A percentile compares a stretch with the other conserved stretches of the same genome.
Evolutionary conservation across 1,140 invertebrate genomes (phyloP).

Genomic region (Bombus soroeensis): DNA sequence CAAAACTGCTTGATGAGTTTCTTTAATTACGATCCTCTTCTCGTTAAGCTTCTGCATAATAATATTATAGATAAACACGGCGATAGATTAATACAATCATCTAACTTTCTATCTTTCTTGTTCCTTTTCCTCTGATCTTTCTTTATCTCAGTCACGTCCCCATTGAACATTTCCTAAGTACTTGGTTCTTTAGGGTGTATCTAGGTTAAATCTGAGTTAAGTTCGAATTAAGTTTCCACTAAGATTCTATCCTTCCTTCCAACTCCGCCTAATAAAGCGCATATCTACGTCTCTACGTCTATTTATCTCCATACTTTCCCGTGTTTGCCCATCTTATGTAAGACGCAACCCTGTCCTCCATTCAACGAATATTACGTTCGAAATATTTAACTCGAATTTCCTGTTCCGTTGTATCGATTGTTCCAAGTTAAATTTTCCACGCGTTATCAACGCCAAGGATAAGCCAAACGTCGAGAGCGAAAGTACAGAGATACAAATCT

Average conservation of each 20-base stretch:
- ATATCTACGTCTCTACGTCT: neutral
- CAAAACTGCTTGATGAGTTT: neutral
- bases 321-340: constrained; percentile 1
- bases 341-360: neutral
- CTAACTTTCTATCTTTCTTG: neutral
- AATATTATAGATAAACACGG: neutral
- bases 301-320: constrained; percentile 4
- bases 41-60: neutral
- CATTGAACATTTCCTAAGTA: neutral
- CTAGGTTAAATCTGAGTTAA: constrained; percentile 27
- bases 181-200: neutral
- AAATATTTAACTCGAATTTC: neutral
- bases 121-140: too few species aligned
- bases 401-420: too few species aligned
- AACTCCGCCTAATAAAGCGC: constrained; percentile 3
- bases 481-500: too few species aligned
- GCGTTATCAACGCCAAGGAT: too few species aligned
- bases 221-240: neutral
- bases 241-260: neutral
- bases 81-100: neutral
- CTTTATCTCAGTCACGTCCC: neutral
- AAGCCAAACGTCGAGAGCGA: too few species aligned
- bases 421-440: neutral
- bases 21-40: neutral
- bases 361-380: neutral